A percentile compares a stretch with the other conserved stretches of the same genome.
phyloP scores from a whole-genome alignment of 2,113 vertebrate species.

The Plecotus auritus region DNA sequence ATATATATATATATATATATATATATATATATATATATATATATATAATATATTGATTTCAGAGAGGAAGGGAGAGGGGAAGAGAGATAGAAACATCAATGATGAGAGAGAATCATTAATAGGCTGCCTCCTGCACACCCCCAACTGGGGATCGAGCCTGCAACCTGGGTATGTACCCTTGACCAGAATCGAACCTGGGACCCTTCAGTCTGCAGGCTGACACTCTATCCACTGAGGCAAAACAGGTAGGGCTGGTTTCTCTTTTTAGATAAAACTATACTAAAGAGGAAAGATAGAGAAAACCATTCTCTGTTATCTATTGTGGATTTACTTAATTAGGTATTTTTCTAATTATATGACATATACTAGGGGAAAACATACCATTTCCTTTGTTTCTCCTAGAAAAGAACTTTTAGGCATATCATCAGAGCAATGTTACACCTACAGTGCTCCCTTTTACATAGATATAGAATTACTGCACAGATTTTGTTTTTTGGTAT shows the following conservation, averaged over 20 bases:
- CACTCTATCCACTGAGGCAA: no score
- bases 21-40: no score
- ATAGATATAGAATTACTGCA: background rate
- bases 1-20: no score
- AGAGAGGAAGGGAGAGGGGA: no score
- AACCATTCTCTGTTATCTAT: background rate
- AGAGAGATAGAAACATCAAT: no score
- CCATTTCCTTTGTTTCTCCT: background rate
- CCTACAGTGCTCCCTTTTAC: background rate
- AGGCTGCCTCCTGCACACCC: no score
- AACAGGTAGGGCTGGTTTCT: background rate
- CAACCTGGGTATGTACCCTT: no score
- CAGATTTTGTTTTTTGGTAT: background rate
- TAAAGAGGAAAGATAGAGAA: background rate
- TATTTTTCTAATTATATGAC: background rate
- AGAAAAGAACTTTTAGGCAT: background rate
- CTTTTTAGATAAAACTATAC: background rate
- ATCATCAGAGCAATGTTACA: background rate
- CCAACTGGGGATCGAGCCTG: no score
- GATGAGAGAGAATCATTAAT: no score
- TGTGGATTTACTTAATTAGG: background rate
- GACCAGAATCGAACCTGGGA: no score
- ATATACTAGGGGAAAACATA: background rate
- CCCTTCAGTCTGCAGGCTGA: no score
- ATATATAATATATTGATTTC: no score